phyloP scores from a whole-genome alignment of 2,797 vertebrate genomes.

The Gouania willdenowi region DNA sequence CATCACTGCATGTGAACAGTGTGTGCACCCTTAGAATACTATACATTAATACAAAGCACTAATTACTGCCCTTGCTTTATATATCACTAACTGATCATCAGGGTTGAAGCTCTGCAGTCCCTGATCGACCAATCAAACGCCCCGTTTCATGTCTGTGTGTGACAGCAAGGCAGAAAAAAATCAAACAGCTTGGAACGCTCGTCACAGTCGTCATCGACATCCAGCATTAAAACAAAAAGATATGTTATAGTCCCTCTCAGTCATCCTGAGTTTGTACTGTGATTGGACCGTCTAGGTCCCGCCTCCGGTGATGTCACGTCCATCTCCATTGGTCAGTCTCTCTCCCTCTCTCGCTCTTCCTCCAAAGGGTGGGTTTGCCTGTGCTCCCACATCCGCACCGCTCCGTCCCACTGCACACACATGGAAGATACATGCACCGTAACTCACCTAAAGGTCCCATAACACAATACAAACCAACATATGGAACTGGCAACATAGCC shows the following conservation, averaged over 20 bases:
- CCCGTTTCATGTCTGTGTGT: too few relatives aligned
- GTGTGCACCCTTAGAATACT: constrained; percentile 69
- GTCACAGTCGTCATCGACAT: constrained; percentile 43
- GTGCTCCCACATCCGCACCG: constrained; percentile 86
- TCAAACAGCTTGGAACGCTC: too few relatives aligned
- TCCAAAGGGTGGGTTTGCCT: constrained; percentile 81
- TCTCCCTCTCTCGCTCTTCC: constrained; percentile 68
- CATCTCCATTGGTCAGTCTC: constrained; percentile 10
- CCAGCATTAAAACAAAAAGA: constrained; percentile 46
- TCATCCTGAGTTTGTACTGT: constrained; percentile 15
- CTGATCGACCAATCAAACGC: too few relatives aligned
- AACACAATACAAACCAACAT: too few relatives aligned
- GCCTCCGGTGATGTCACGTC: constrained; percentile 16
- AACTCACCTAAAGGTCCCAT: too few relatives aligned
- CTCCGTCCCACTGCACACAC: constrained; percentile 86
- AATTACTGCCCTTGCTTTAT: background rate
- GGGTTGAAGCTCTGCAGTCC: constrained; percentile 1
- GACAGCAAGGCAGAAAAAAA: constrained; percentile 15
- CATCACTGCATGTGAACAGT: too few relatives aligned
- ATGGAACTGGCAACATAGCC: too few relatives aligned
- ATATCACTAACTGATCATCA: constrained; percentile 16
- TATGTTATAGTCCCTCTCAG: constrained; percentile 24
- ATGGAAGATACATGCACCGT: too few relatives aligned
- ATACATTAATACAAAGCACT: constrained; percentile 68
- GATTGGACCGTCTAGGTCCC: background rate